Evolutionary conservation across 2,797 vertebrate species (phyloP).

Genomic region (Echeneis naucrates): DNA sequence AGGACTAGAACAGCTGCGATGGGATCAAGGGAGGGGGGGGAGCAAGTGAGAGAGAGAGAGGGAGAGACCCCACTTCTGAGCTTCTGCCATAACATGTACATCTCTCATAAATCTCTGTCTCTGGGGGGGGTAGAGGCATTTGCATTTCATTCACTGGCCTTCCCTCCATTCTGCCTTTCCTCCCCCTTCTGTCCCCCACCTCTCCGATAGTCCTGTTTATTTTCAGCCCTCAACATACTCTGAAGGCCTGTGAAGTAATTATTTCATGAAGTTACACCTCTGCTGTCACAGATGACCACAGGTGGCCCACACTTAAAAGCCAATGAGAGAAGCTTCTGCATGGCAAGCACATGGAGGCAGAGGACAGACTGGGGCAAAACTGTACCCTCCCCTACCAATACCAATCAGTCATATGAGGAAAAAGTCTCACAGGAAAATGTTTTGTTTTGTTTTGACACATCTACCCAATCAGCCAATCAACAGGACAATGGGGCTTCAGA

Average conservation of each 20-base stretch:
- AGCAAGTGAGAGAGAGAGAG: slow-evolving; percentile 40
- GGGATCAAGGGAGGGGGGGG: slow-evolving; percentile 58
- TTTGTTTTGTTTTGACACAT: background rate
- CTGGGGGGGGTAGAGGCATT: slow-evolving; percentile 58
- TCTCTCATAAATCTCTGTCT: slow-evolving; percentile 86
- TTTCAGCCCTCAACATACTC: slow-evolving; percentile 77
- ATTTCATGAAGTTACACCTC: slow-evolving; percentile 84
- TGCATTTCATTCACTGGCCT: slow-evolving; percentile 77
- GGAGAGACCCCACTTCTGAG: slow-evolving; percentile 77
- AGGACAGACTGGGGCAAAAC: slow-evolving; percentile 22
- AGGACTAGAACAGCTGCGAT: slow-evolving; percentile 72
- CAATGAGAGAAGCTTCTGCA: slow-evolving; percentile 61
- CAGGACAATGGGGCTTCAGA: background rate
- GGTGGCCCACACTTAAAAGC: slow-evolving; percentile 78
- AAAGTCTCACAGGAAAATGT: slow-evolving; percentile 11
- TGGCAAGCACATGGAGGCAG: slow-evolving; percentile 46
- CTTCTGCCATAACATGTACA: slow-evolving; percentile 84
- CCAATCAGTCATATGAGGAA: slow-evolving; percentile 33
- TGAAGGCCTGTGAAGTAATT: slow-evolving; percentile 79
- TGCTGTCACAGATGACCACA: slow-evolving; percentile 68
- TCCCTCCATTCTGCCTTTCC: slow-evolving; percentile 36
- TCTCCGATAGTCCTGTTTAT: slow-evolving; percentile 78
- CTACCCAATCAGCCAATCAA: background rate
- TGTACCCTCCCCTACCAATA: slow-evolving; percentile 28
- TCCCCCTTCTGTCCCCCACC: slow-evolving; percentile 16